A percentile compares a stretch with the other conserved stretches of the same genome.
phyloP scores from a whole-genome alignment of 2,797 vertebrate species.

The Chanos chanos region DNA sequence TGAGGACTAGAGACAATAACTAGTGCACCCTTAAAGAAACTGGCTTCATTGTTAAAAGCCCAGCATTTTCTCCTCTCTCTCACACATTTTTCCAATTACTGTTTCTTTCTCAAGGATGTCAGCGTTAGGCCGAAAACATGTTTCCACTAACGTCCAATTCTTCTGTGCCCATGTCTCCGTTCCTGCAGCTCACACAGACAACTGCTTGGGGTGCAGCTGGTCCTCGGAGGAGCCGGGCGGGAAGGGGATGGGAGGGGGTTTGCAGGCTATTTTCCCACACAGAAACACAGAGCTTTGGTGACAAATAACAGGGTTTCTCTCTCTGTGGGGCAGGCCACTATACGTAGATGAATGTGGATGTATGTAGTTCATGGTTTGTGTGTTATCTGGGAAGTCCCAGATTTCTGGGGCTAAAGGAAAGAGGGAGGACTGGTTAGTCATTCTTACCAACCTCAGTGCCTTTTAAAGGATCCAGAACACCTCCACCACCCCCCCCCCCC shows the following conservation, averaged over 20 bases:
- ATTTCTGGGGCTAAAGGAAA: slow-evolving; percentile 28
- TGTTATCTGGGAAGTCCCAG: slow-evolving; percentile 41
- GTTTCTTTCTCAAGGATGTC: slow-evolving; percentile 61
- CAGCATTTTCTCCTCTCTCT: slow-evolving; percentile 61
- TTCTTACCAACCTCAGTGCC: slow-evolving; percentile 48
- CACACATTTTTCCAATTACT: slow-evolving; percentile 73
- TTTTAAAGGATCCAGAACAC: slow-evolving; percentile 18
- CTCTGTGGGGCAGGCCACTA: slow-evolving; percentile 56
- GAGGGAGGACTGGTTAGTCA: slow-evolving; percentile 28
- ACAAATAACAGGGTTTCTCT: slow-evolving; percentile 68
- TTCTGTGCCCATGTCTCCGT: slow-evolving; percentile 30
- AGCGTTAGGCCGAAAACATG: slow-evolving; percentile 64
- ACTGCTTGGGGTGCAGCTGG: slow-evolving; percentile 45
- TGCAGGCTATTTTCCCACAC: slow-evolving; percentile 66
- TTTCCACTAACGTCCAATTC: slow-evolving; percentile 63
- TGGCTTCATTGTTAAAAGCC: slow-evolving; percentile 60
- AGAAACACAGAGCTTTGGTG: slow-evolving; percentile 53
- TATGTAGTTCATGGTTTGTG: slow-evolving; percentile 52
- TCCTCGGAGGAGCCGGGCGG: slow-evolving; percentile 47
- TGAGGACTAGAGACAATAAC: slow-evolving; percentile 33
- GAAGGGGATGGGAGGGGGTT: slow-evolving; percentile 21
- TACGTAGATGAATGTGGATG: slow-evolving; percentile 43
- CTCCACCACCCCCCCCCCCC: no score
- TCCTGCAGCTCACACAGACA: slow-evolving; percentile 37
- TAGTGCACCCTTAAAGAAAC: slow-evolving; percentile 48